A percentile compares a stretch with the other conserved stretches of the same genome.
Conservation (phyloP, 2,113 vertebrate genomes). For the Delphinapterus leucas region DNA sequence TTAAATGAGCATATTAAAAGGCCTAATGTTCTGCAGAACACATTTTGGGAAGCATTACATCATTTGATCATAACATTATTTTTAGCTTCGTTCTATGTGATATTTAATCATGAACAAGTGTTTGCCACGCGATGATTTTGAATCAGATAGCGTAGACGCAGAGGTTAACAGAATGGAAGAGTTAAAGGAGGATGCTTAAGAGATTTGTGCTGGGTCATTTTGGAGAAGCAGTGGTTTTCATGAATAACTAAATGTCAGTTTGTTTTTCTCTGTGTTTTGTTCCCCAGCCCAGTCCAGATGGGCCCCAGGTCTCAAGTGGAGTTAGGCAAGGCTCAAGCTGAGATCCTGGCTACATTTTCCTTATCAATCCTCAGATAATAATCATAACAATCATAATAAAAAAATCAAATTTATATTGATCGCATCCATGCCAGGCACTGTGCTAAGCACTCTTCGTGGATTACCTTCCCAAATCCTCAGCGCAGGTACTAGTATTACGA, state of each 20-base stretch:
- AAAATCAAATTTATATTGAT: neutral
- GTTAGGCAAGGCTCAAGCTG: neutral
- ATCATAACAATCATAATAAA: neutral
- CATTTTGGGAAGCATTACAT: neutral
- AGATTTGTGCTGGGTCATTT: neutral
- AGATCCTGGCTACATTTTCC: neutral
- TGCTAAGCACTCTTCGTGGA: neutral
- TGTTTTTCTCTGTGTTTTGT: conserved; percentile 2
- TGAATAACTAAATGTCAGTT: neutral
- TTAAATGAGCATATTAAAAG: neutral
- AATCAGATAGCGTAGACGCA: neutral
- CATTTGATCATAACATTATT: neutral
- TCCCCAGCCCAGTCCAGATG: neutral
- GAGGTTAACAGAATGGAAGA: neutral
- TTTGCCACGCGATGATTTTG: neutral
- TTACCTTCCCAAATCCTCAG: neutral
- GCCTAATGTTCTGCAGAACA: neutral
- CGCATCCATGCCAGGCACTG: neutral
- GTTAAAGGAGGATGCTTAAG: neutral
- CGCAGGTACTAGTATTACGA: neutral
- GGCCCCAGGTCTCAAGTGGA: neutral
- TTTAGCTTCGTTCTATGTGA: conserved; percentile 7
- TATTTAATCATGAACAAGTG: neutral
- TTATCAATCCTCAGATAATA: neutral
- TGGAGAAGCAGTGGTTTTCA: neutral